phyloP scores from a whole-genome alignment of 2,888 invertebrate species.

The Agrochola macilenta region DNA sequence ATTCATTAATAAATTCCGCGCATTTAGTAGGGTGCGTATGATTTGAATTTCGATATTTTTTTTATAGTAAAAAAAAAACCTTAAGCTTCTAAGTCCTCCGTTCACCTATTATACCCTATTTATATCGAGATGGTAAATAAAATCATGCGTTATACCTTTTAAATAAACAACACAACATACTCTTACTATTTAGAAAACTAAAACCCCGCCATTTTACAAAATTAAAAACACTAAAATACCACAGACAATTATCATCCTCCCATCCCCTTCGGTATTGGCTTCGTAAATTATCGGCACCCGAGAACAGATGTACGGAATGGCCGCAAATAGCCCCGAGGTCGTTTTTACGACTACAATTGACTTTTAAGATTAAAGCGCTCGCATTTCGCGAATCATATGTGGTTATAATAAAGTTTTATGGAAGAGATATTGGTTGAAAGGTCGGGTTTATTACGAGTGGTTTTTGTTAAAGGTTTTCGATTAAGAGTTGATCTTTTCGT shows the following conservation, averaged over 20 bases:
- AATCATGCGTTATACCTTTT: too few relatives aligned
- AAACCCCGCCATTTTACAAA: background rate
- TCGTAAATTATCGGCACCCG: constrained; percentile 72
- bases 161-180: too few relatives aligned
- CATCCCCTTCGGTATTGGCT: constrained; percentile 48
- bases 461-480: constrained; percentile 20
- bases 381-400: constrained; percentile 62
- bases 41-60: too few relatives aligned
- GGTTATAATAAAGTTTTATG: constrained; percentile 67
- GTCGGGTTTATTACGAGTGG: constrained; percentile 11
- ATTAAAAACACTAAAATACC: constrained; percentile 23
- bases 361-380: constrained; percentile 65
- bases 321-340: constrained; percentile 72
- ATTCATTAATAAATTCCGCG: too few relatives aligned
- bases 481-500: too few relatives aligned
- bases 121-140: too few relatives aligned
- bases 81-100: too few relatives aligned
- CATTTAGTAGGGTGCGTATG: too few relatives aligned
- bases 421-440: constrained; percentile 39
- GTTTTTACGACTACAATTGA: constrained; percentile 74
- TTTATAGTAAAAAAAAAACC: too few relatives aligned
- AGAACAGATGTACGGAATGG: constrained; percentile 80
- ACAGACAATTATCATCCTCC: constrained; percentile 36
- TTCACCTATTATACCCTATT: too few relatives aligned
- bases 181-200: too few relatives aligned